Conservation (phyloP, 2,113 vertebrate species). For the Neopipo cinnamomea region DNA sequence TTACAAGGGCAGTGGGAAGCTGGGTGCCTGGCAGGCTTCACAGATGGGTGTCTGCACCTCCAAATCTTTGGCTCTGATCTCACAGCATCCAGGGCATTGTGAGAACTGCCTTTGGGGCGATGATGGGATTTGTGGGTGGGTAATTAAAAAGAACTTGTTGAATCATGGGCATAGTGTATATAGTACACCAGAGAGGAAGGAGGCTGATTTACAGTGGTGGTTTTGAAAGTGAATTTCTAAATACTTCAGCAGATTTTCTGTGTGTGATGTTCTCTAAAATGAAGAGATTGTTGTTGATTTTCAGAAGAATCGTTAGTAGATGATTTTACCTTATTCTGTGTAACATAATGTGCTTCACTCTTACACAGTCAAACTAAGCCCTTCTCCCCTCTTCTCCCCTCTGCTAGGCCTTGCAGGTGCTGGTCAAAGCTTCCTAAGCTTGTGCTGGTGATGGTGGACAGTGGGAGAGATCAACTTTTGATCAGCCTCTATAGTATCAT, state of each 20-base stretch:
- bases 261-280: conserved; percentile 43
- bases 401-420: conserved; percentile 42
- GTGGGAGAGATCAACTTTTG: conserved; percentile 2
- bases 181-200: conserved; percentile 1
- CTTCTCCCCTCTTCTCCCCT: neutral
- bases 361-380: neutral
- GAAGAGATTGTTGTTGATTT: conserved; percentile 24
- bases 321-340: conserved; percentile 58
- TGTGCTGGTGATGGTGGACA: neutral
- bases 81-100: neutral
- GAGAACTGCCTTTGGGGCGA: neutral
- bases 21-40: neutral
- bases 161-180: neutral
- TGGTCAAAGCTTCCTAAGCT: neutral
- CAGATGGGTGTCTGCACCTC: neutral
- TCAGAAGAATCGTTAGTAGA: conserved; percentile 4
- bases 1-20: neutral
- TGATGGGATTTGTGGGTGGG: neutral
- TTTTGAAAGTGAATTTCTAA: conserved; percentile 42
- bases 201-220: conserved; percentile 22
- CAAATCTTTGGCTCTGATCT: accelerated
- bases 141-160: conserved; percentile 51
- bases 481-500: neutral
- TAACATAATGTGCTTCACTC: neutral
- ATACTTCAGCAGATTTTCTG: conserved; percentile 19